Percentiles rank a stretch among this genome's conserved stretches.
These are phyloP conservation scores for Alouatta palliata DNA, from an alignment of 2,113 vertebrate genomes.

Conservation along the genomic window DNA sequence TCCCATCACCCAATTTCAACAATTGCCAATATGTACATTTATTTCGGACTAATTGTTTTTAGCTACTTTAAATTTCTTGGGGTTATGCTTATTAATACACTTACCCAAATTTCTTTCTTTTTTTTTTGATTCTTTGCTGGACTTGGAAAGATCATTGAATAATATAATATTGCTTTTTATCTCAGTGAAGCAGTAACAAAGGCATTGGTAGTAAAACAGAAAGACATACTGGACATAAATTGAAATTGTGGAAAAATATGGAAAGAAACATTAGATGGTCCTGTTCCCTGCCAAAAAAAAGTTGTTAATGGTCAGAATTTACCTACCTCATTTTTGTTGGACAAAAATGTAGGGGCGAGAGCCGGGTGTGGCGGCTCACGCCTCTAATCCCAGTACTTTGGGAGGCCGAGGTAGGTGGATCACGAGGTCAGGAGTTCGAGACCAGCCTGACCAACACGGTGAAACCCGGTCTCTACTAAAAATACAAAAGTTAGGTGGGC, in stretches of 20 bases:
- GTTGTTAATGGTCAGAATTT: conserved; percentile 9
- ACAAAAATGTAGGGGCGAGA: not conserved
- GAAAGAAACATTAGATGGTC: conserved; percentile 9
- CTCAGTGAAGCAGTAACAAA: not conserved
- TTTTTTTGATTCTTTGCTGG: not conserved
- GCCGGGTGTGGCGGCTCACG: no score
- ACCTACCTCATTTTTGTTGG: not conserved
- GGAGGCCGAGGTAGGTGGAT: no score
- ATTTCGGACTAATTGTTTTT: not conserved
- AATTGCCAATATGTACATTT: not conserved
- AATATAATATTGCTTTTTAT: not conserved
- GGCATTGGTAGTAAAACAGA: not conserved
- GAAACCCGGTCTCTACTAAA: no score
- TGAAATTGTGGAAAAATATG: not conserved
- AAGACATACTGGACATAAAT: not conserved
- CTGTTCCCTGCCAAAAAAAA: not conserved
- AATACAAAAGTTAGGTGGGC: no score
- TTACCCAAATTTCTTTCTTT: not conserved
- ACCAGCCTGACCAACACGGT: no score
- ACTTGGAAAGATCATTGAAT: conserved; percentile 23
- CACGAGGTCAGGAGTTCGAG: no score
- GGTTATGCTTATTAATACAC: not conserved
- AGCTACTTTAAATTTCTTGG: conserved; percentile 26
- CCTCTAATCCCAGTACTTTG: no score
- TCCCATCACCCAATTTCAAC: conserved; percentile 6